Conservation (phyloP, 2,888 invertebrate genomes). For the Acanthosepion lycidas region DNA sequence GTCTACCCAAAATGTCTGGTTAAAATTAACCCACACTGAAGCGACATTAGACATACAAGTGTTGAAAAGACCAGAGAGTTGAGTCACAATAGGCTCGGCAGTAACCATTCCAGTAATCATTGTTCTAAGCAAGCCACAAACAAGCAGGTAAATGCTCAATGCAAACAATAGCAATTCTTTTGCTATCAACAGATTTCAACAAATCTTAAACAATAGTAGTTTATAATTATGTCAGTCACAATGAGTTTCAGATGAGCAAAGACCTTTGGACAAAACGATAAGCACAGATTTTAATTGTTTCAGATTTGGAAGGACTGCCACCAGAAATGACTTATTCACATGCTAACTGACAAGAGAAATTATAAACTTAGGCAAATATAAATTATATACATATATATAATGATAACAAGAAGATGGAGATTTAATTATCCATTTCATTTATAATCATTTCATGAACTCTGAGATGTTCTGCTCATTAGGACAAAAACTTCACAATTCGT, state of each 20-base stretch:
- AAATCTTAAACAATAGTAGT: not conserved
- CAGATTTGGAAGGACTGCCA: not conserved
- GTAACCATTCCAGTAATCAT: not conserved
- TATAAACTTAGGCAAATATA: too few species aligned
- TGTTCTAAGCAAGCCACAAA: not conserved
- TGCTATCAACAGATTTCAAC: not conserved
- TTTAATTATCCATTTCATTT: too few species aligned
- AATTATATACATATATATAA: too few species aligned
- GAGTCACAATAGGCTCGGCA: too few species aligned
- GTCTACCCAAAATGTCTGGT: too few species aligned
- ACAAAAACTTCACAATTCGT: too few species aligned
- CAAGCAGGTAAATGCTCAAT: not conserved
- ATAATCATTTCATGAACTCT: too few species aligned
- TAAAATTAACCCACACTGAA: too few species aligned
- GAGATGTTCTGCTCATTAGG: too few species aligned
- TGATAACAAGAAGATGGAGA: too few species aligned
- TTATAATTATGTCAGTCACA: not conserved
- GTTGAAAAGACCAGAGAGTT: too few species aligned
- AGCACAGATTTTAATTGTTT: not conserved
- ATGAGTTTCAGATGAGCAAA: not conserved
- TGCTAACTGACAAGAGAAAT: not conserved
- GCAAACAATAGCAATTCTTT: not conserved
- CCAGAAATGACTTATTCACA: conserved; percentile 21
- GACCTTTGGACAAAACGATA: not conserved
- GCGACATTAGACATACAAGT: too few species aligned